A percentile compares a stretch with the other conserved stretches of the same genome.
These are phyloP conservation scores for Megaceryle alcyon DNA, from an alignment of 2,797 vertebrate genomes.

Conservation along the genomic window DNA sequence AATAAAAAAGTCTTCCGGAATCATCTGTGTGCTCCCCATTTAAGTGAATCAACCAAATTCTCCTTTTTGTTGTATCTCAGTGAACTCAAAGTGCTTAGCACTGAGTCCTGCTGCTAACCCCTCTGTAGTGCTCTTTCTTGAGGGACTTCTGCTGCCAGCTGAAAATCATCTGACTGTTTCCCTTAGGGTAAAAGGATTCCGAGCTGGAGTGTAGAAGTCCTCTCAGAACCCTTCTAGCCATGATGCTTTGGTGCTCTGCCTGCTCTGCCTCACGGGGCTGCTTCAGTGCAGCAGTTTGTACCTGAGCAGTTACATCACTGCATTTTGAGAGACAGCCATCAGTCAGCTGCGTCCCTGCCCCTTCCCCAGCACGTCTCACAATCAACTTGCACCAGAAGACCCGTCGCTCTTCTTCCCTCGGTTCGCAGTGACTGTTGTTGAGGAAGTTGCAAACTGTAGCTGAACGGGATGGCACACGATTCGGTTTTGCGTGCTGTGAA, in stretches of 20 bases:
- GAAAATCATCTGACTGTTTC: neutral
- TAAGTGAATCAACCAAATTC: neutral
- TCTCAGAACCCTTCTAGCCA: neutral
- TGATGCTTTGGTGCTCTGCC: neutral
- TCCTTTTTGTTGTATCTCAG: neutral
- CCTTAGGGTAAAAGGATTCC: neutral
- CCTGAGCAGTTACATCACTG: neutral
- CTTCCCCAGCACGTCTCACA: rapidly evolving
- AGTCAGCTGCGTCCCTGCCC: neutral
- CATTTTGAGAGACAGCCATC: neutral
- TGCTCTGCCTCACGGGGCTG: neutral
- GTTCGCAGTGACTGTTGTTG: neutral
- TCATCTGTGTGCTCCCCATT: neutral
- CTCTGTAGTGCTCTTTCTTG: neutral
- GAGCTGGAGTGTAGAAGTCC: neutral
- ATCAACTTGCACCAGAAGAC: neutral
- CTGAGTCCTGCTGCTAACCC: neutral
- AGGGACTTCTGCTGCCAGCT: neutral
- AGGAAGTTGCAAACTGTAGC: neutral
- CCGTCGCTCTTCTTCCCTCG: neutral
- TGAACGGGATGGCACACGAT: neutral
- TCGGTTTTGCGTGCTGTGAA: neutral
- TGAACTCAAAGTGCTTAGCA: neutral
- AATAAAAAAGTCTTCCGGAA: neutral
- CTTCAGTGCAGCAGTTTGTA: neutral